Base-by-base conservation (phyloP, 1,140 invertebrate species). In the Neelides sp. region DNA sequence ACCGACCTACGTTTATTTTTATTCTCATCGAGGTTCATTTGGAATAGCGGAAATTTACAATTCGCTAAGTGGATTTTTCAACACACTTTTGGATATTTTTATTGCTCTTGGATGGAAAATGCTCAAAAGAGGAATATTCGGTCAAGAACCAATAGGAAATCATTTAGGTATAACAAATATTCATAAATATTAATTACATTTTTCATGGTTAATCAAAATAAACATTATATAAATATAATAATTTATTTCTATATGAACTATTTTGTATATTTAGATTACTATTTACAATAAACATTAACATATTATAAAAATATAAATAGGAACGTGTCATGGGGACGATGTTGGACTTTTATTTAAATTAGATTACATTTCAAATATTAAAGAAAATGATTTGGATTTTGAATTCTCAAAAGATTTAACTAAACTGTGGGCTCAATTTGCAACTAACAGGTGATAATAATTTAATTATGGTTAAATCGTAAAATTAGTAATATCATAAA, bases 21-120 rank as follows among this genome's bases (percentile, higher is more conserved):
- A 57, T 22, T 48, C 46, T 20, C 45, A 57, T 24, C 45, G 36
- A 4, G 55, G 55, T 13, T 23, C 45, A 27, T 57, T 57, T 37
- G 55, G 55, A 28, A 36, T 46, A 7, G 52, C 50, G 1, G 50
- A 57, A 41, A 34, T 52, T 17, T 57, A 49, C 32, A 36, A 44
- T 19, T 22, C 20, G 13, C 37, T 57, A 3, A 50, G 32, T 13
- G 28, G 50, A 27, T 48, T 39, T n/a, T 26, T 57, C 2, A 50
- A 46, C 3, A 40, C 40, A 13, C 13, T 41, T 20, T 23, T 57
- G n/a, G 55, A 57, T 40, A 40, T 19, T 7, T 34, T 26, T 10
- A 22, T 44, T 4, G 28, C 39, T 2, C n/a, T 53, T 12, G 15
- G 35, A 7, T 48, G 43, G 28, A 48, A 32, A 17, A 48, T 36